A percentile compares a stretch with the other conserved stretches of the same genome.
These are phyloP conservation scores for Albula glossodonta DNA, from an alignment of 2,113 vertebrate species.

Conservation along the genomic window DNA sequence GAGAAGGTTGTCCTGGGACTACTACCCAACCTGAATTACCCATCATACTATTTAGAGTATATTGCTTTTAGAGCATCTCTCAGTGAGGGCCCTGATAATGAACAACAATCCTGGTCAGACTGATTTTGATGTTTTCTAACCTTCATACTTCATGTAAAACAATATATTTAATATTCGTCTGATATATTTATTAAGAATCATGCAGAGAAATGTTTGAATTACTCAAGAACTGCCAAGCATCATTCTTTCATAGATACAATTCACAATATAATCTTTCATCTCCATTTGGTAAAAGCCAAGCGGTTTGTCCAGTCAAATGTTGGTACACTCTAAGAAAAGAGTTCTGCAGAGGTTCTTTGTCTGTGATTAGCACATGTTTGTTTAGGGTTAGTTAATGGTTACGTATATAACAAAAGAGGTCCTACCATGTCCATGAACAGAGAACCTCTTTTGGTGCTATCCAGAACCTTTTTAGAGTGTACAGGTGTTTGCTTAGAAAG, in stretches of 20 bases:
- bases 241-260: neutral
- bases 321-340: neutral
- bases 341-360: too few relatives aligned
- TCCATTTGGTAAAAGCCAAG: neutral
- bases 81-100: neutral
- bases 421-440: too few relatives aligned
- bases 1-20: neutral
- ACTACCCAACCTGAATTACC: neutral
- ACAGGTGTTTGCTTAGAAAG: neutral
- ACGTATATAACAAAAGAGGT: too few relatives aligned
- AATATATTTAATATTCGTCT: too few relatives aligned
- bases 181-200: neutral
- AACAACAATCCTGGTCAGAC: neutral
- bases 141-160: too few relatives aligned
- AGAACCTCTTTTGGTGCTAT: too few relatives aligned
- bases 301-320: neutral
- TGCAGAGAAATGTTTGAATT: neutral
- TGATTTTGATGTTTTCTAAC: too few relatives aligned
- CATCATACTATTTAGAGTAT: neutral
- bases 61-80: neutral
- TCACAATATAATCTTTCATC: neutral
- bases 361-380: too few relatives aligned
- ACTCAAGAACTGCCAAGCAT: neutral
- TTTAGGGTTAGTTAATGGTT: too few relatives aligned
- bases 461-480: too few relatives aligned